Evolutionary conservation across 2,797 vertebrate species (phyloP).

Genomic region (Toxotes lorentzi): DNA sequence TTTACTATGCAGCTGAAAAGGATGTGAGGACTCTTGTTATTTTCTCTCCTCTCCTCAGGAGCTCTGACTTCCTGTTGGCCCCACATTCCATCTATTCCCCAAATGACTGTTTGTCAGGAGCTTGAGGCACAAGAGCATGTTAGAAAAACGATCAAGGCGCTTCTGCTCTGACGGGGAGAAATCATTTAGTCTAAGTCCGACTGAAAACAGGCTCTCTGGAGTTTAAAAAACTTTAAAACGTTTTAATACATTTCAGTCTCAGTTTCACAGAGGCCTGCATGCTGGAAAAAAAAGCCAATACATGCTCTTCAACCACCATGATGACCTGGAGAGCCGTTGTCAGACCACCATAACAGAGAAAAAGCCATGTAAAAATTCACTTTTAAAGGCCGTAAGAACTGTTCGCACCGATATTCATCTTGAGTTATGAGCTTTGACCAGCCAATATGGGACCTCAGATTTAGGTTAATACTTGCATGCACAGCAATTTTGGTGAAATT

Average conservation of each 20-base stretch:
- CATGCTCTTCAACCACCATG: conserved; percentile 14
- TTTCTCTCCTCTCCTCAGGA: conserved; percentile 46
- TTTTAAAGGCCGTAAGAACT: background rate
- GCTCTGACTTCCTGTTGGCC: conserved; percentile 60
- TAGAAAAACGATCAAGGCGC: conserved; percentile 8
- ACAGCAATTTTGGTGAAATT: no score
- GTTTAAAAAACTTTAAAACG: conserved; percentile 23
- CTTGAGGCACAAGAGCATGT: background rate
- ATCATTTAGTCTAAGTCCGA: conserved; percentile 1
- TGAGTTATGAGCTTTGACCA: no score
- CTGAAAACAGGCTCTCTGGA: background rate
- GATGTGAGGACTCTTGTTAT: conserved; percentile 28
- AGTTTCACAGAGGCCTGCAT: background rate
- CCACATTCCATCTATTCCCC: conserved; percentile 60
- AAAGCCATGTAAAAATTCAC: background rate
- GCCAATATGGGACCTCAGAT: no score
- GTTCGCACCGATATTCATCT: no score
- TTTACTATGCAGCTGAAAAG: conserved; percentile 33
- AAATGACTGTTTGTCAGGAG: conserved; percentile 19
- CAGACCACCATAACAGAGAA: background rate
- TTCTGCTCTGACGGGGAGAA: background rate
- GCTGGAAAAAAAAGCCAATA: conserved; percentile 1
- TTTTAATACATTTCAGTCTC: background rate
- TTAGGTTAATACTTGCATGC: no score
- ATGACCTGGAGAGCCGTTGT: background rate